A percentile compares a stretch with the other conserved stretches of the same genome.
Conservation (phyloP, 2,888 invertebrate genomes). For the Sepioteuthis lessoniana region DNA sequence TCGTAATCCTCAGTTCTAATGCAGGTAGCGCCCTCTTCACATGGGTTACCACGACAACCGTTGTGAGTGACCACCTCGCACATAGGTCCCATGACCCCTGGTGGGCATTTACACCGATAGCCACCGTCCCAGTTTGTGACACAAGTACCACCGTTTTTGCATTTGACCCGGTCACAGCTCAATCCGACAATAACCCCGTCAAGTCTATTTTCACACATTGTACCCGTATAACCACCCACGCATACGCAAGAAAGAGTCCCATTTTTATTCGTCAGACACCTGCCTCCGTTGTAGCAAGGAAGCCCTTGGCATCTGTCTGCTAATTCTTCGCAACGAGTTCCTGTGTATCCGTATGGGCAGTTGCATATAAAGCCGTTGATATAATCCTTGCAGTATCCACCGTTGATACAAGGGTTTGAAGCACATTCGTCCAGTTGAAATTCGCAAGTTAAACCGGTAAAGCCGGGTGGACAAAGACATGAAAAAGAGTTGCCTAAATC, state of each 20-base stretch:
- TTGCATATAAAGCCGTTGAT: slow-evolving; percentile 34
- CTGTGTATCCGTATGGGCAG: slow-evolving; percentile 12
- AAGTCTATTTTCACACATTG: background rate
- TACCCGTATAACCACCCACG: background rate
- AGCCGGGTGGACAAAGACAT: background rate
- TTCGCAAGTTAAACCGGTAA: background rate
- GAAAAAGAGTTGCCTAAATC: background rate
- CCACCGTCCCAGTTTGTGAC: background rate
- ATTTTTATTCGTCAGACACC: background rate
- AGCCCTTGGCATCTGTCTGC: background rate
- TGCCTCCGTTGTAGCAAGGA: slow-evolving; percentile 11
- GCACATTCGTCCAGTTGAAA: slow-evolving; percentile 12
- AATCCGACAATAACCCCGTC: slow-evolving; percentile 8
- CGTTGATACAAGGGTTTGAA: background rate
- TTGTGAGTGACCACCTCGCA: slow-evolving; percentile 39
- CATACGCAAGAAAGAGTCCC: background rate
- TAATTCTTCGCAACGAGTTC: background rate
- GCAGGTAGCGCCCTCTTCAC: background rate
- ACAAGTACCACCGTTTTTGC: slow-evolving; percentile 20
- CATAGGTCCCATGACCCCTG: slow-evolving; percentile 35
- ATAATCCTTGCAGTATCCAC: background rate
- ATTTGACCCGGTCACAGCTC: background rate
- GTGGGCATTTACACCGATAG: background rate
- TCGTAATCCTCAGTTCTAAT: background rate
- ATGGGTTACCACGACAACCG: slow-evolving; percentile 25